Evolutionary conservation across 53 echinoderm and acorn worm species (phyloP).

Genomic region (Zoroaster sp.): DNA sequence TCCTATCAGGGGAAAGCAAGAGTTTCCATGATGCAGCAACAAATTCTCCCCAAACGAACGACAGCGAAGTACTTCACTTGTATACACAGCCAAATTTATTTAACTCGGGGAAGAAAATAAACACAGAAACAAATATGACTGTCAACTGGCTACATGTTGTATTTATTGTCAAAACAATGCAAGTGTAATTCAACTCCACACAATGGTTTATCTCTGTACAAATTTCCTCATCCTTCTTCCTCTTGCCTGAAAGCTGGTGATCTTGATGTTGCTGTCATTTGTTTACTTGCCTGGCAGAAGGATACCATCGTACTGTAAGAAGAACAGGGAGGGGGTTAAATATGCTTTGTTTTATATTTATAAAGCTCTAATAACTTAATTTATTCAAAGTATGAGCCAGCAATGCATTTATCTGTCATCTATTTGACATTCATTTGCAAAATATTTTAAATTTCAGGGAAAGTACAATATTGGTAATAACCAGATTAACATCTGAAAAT

Average conservation of each 20-base stretch:
- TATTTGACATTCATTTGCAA: too few relatives aligned
- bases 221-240: background rate
- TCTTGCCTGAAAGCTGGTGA: background rate
- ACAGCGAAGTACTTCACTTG: too few relatives aligned
- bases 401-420: too few relatives aligned
- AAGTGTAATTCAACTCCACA: background rate
- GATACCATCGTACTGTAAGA: slow-evolving; percentile 88
- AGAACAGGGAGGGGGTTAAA: background rate
- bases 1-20: too few relatives aligned
- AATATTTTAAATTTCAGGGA: too few relatives aligned
- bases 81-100: too few relatives aligned
- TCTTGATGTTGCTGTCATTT: background rate
- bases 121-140: background rate
- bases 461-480: too few relatives aligned
- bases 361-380: too few relatives aligned
- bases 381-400: too few relatives aligned
- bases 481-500: too few relatives aligned
- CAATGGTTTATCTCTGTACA: background rate
- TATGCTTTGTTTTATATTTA: too few relatives aligned
- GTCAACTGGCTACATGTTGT: background rate
- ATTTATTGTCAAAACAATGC: slow-evolving; percentile 27
- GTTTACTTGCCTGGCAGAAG: slow-evolving; percentile 86
- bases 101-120: background rate
- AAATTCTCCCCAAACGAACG: background rate
- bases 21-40: background rate